phyloP scores from a whole-genome alignment of 2,797 vertebrate genomes.

The Thripadectes ignobilis region DNA sequence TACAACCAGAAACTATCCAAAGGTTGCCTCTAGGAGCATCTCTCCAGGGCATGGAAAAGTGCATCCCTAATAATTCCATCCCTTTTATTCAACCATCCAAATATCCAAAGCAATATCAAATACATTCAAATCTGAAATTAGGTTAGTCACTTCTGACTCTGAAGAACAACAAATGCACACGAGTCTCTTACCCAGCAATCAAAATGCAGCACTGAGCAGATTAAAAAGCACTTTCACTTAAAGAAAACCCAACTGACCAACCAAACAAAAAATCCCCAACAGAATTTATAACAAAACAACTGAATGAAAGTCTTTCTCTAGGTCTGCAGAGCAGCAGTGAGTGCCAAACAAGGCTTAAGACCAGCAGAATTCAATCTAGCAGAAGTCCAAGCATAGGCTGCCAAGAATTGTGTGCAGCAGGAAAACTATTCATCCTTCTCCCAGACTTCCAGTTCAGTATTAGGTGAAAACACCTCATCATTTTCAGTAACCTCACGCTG shows the following conservation, averaged over 20 bases:
- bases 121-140: neutral
- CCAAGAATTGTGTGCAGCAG: neutral
- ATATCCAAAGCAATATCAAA: neutral
- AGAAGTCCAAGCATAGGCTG: neutral
- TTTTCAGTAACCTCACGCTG: neutral
- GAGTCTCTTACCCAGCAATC: neutral
- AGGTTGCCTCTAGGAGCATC: neutral
- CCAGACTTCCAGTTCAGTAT: neutral
- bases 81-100: neutral
- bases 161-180: neutral
- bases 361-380: neutral
- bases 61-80: neutral
- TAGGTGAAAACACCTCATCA: neutral
- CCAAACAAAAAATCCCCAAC: neutral
- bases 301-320: neutral
- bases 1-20: neutral
- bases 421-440: neutral
- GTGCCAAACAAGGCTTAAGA: neutral
- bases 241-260: neutral
- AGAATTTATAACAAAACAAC: neutral
- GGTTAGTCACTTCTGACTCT: neutral
- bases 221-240: neutral
- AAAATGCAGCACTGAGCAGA: neutral
- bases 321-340: neutral
- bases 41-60: neutral